A percentile compares a stretch with the other conserved stretches of the same genome.
Evolutionary conservation across 2,888 invertebrate species (phyloP).

Genomic region (Synergus umbraculus): DNA sequence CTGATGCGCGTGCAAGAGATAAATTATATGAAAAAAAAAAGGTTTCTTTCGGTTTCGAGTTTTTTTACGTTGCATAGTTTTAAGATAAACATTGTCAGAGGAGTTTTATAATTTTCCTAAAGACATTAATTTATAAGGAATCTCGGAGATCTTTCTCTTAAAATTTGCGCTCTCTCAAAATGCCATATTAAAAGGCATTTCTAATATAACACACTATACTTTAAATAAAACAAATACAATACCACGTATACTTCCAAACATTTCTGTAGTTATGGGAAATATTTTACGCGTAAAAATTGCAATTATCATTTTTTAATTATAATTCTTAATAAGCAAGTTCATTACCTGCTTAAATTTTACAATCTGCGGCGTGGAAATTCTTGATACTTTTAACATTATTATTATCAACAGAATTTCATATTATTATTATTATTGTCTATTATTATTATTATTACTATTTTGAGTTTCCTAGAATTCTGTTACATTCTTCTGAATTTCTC

Average conservation of each 20-base stretch:
- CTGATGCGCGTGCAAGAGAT: background rate
- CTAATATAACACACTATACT: background rate
- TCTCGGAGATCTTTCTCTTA: background rate
- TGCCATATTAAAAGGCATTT: background rate
- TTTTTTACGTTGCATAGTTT: background rate
- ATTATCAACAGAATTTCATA: too few species aligned
- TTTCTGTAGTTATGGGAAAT: too few species aligned
- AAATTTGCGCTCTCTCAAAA: background rate
- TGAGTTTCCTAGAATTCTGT: too few species aligned
- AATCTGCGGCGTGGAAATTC: background rate
- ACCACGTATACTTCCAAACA: background rate
- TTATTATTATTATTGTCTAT: too few species aligned
- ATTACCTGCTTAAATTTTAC: background rate
- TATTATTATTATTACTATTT: too few species aligned
- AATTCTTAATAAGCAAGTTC: background rate
- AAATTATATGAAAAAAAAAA: background rate
- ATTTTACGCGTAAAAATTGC: too few species aligned
- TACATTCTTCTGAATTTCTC: too few species aligned
- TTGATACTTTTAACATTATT: background rate
- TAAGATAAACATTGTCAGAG: background rate
- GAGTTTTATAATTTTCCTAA: background rate
- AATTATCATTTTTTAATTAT: too few species aligned
- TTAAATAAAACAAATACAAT: background rate
- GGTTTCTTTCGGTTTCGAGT: background rate
- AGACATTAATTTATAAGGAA: background rate